These are phyloP conservation scores for Cariama cristata DNA, from an alignment of 2,113 vertebrate species.

Conservation along the genomic window DNA sequence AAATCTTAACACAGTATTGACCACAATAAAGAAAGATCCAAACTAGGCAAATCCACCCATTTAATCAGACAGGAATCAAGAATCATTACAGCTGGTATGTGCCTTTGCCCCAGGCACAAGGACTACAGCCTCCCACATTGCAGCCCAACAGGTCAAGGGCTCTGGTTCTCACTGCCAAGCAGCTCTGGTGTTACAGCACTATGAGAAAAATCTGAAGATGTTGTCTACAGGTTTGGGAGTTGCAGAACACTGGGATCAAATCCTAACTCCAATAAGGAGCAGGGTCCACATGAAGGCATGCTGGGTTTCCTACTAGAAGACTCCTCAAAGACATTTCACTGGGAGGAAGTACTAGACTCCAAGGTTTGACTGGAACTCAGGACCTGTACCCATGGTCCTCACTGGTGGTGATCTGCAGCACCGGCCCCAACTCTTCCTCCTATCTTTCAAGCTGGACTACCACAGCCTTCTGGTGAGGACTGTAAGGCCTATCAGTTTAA, in stretches of 20 bases:
- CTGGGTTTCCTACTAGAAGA: neutral
- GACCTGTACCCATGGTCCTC: neutral
- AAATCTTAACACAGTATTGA: neutral
- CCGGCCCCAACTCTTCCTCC: neutral
- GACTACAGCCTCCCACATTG: accelerated
- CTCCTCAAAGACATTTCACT: neutral
- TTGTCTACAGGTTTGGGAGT: neutral
- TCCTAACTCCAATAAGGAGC: neutral
- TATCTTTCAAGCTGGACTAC: neutral
- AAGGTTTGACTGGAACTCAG: neutral
- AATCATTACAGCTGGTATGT: neutral
- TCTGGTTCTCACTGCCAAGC: neutral
- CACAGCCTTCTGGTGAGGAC: neutral
- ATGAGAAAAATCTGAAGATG: neutral
- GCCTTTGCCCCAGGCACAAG: neutral
- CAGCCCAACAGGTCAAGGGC: neutral
- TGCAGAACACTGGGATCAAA: neutral
- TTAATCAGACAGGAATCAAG: neutral
- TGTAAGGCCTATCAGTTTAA: neutral
- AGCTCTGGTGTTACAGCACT: neutral
- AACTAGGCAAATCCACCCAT: neutral
- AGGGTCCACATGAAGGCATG: neutral
- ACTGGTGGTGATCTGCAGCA: neutral
- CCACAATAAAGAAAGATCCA: neutral
- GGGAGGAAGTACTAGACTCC: neutral